Conservation (phyloP, 2,797 vertebrate genomes). For the Etheostoma perlongum region DNA sequence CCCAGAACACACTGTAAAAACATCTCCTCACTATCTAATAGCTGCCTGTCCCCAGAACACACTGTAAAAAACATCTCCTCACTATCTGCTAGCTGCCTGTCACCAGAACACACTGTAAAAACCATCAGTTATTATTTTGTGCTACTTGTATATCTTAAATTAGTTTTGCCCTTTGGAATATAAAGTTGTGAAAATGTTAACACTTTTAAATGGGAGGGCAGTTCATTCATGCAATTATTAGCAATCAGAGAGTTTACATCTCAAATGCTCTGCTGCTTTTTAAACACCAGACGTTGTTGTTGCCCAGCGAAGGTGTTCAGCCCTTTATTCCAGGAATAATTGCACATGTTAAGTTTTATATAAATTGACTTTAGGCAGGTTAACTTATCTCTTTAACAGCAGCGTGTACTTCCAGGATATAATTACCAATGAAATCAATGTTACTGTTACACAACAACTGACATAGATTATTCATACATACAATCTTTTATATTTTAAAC, state of each 20-base stretch:
- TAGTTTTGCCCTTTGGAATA: no score
- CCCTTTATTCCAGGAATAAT: conserved; percentile 13
- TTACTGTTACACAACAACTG: not conserved
- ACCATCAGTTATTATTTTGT: not conserved
- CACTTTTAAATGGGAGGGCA: not conserved
- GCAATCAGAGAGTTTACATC: not conserved
- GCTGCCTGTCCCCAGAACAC: no score
- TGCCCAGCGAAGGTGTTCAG: not conserved
- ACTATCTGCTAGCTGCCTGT: no score
- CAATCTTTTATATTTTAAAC: not conserved
- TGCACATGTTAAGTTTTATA: not conserved
- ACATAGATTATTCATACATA: not conserved
- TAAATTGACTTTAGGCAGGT: not conserved
- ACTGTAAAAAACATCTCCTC: no score
- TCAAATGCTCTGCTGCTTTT: not conserved
- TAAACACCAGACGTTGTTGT: not conserved
- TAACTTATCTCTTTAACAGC: not conserved
- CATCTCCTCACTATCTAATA: no score
- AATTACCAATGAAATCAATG: not conserved
- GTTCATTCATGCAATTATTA: not conserved
- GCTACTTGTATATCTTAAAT: not conserved
- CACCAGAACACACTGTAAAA: no score
- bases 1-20: no score
- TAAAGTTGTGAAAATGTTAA: not conserved
- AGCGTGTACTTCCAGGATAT: not conserved